Percentiles rank a stretch among this genome's conserved stretches.
Evolutionary conservation across 2,797 vertebrate genomes (phyloP).

Genomic region (Peromyscus nudipes): DNA sequence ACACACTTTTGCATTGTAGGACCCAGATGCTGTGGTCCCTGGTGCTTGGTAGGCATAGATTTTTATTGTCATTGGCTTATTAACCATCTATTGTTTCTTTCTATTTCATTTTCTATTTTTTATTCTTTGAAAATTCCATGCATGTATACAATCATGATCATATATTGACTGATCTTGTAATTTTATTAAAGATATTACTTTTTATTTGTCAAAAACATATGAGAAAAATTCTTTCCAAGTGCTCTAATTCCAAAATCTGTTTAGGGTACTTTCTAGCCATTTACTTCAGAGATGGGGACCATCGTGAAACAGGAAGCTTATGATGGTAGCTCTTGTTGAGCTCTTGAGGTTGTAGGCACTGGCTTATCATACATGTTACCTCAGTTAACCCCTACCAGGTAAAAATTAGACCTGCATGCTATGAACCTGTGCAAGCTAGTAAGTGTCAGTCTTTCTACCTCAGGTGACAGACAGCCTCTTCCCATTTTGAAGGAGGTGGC

Average conservation of each 20-base stretch:
- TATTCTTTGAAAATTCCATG: background rate
- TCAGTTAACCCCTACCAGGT: background rate
- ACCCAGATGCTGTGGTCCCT: background rate
- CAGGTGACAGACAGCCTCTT: background rate
- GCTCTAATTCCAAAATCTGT: background rate
- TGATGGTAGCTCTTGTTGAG: background rate
- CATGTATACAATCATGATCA: background rate
- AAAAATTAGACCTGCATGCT: background rate
- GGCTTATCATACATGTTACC: background rate
- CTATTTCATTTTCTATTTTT: background rate
- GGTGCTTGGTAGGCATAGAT: background rate
- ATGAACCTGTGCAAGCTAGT: background rate
- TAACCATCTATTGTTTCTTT: background rate
- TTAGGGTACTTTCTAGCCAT: background rate
- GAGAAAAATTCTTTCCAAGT: background rate
- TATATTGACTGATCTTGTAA: background rate
- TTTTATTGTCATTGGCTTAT: background rate
- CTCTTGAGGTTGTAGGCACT: background rate
- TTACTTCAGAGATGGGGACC: background rate
- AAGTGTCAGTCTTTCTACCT: background rate
- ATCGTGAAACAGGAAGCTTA: background rate
- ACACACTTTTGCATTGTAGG: background rate
- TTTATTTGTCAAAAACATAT: background rate
- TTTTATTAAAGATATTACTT: background rate
- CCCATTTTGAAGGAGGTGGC: background rate